Evolutionary conservation across 2,113 vertebrate genomes (phyloP).

Genomic region (Chionomys nivalis): DNA sequence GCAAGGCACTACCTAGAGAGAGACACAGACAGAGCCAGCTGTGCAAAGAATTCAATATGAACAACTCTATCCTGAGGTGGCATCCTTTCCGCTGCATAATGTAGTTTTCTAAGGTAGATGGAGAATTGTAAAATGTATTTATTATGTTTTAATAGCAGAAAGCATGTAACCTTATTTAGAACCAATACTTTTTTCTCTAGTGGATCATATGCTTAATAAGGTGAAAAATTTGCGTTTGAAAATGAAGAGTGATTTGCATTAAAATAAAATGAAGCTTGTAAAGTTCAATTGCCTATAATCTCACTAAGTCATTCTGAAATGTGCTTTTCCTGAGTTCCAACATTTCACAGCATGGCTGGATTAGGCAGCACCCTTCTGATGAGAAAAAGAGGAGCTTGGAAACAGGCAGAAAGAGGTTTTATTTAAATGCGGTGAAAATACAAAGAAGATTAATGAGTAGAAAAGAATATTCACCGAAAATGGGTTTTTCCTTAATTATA

Average conservation of each 20-base stretch:
- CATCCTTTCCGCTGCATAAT: background rate
- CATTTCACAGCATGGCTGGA: conserved; percentile 18
- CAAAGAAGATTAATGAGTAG: conserved; percentile 5
- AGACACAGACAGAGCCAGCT: background rate
- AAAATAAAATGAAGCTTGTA: conserved; percentile 77
- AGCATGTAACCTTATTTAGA: conserved; percentile 34
- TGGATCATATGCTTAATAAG: conserved; percentile 74
- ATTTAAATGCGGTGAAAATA: conserved; percentile 34
- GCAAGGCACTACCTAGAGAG: background rate
- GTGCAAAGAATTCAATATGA: background rate
- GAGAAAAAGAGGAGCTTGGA: background rate
- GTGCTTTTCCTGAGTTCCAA: conserved; percentile 40
- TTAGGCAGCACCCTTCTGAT: background rate
- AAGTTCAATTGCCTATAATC: conserved; percentile 73
- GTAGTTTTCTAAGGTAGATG: background rate
- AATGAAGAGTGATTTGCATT: conserved; percentile 75
- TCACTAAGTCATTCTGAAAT: conserved; percentile 62
- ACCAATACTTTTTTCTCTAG: conserved; percentile 9
- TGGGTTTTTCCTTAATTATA: background rate
- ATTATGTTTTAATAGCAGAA: conserved; percentile 31
- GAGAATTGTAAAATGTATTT: background rate
- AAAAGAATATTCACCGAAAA: background rate
- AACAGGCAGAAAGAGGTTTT: background rate
- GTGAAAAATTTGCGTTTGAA: conserved; percentile 75
- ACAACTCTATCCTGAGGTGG: too few relatives aligned